phyloP scores from a whole-genome alignment of 2,797 vertebrate genomes.

The Cyclura pinguis region DNA sequence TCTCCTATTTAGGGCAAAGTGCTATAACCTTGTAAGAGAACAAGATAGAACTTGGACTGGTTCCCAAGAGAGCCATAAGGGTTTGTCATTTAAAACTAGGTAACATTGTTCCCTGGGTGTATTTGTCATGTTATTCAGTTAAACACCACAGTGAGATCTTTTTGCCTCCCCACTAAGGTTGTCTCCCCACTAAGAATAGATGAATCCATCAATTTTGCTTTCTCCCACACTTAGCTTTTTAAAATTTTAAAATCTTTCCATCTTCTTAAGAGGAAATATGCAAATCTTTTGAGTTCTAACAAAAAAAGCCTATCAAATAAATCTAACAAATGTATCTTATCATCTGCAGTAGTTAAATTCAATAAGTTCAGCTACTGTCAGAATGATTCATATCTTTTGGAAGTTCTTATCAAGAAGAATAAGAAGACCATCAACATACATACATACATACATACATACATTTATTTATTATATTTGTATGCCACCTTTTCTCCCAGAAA shows the following conservation, averaged over 20 bases:
- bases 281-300: neutral
- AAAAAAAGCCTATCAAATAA: no score
- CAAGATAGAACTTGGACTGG: constrained; percentile 30
- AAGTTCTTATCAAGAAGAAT: no score
- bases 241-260: neutral
- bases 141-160: neutral
- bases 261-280: neutral
- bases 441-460: no score
- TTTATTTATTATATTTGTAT: no score
- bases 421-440: no score
- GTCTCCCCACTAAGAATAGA: neutral
- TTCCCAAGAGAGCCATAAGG: constrained; percentile 43
- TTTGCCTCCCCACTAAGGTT: neutral
- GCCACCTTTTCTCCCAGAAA: no score
- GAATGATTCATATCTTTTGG: no score
- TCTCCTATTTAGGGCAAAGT: constrained; percentile 11
- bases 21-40: constrained; percentile 42
- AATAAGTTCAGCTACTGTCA: no score
- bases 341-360: no score
- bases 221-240: neutral
- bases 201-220: neutral
- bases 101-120: constrained; percentile 8
- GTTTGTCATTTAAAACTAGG: constrained; percentile 34
- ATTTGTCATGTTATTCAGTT: neutral
- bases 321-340: no score